Conservation (phyloP, 2,888 invertebrate genomes). For the Dione juno region DNA sequence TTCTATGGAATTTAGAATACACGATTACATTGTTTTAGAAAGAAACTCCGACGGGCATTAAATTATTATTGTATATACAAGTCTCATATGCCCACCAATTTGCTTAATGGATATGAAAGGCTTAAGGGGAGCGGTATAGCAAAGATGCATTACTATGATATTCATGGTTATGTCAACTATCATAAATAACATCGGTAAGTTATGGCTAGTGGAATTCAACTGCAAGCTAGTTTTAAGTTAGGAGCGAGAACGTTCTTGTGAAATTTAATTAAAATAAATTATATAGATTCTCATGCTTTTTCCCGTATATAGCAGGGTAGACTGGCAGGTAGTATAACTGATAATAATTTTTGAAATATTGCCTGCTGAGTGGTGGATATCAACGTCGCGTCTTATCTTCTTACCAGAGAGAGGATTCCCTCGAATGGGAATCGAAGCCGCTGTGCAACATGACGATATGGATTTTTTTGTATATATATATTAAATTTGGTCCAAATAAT, state of each 20-base stretch:
- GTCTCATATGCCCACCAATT: constrained; percentile 38
- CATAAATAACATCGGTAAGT: constrained; percentile 48
- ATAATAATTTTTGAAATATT: neutral
- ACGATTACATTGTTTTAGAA: constrained; percentile 20
- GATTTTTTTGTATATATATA: too few relatives aligned
- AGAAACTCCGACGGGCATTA: constrained; percentile 22
- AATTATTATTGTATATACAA: constrained; percentile 38
- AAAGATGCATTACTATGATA: constrained; percentile 43
- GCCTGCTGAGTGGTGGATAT: neutral
- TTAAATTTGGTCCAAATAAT: too few relatives aligned
- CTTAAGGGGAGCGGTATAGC: constrained; percentile 43
- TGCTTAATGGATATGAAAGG: constrained; percentile 41
- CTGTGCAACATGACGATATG: too few relatives aligned
- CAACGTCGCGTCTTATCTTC: neutral
- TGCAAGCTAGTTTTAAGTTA: constrained; percentile 26
- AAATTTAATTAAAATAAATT: neutral
- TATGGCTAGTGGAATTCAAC: constrained; percentile 45
- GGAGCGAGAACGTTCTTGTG: constrained; percentile 20
- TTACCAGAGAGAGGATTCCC: neutral
- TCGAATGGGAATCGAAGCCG: neutral
- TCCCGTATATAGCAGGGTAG: too few relatives aligned
- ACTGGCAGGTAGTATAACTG: too few relatives aligned
- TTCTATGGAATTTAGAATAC: neutral
- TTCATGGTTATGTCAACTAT: constrained; percentile 41
- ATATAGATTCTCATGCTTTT: too few relatives aligned